Conservation (phyloP, 2,888 invertebrate genomes). For the Hymenopus coronatus region DNA sequence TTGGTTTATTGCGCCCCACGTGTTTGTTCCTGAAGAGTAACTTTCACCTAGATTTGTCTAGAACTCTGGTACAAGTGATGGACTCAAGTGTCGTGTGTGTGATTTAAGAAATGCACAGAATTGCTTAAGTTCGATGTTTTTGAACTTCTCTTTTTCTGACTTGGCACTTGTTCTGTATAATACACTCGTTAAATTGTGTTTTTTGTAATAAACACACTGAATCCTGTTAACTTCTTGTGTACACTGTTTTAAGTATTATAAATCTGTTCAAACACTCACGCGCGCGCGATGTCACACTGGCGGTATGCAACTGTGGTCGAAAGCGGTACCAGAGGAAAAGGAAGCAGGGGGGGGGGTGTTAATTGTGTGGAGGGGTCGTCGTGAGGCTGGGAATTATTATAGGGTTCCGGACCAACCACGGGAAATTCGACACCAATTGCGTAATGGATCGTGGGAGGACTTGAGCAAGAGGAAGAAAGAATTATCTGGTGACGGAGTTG, state of each 20-base stretch:
- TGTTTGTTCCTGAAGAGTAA: not conserved
- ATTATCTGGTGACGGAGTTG: not conserved
- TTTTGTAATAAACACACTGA: no score
- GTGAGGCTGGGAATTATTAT: not conserved
- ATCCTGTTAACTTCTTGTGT: no score
- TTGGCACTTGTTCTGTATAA: no score
- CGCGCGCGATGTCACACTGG: no score
- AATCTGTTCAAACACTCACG: not conserved
- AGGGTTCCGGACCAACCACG: not conserved
- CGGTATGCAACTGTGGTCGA: not conserved
- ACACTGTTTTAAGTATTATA: no score
- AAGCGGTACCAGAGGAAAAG: not conserved
- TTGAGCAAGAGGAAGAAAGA: not conserved
- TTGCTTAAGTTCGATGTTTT: no score
- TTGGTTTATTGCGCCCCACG: not conserved
- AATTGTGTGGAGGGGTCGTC: not conserved
- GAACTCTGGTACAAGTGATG: no score
- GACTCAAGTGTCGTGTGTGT: no score
- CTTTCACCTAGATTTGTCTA: not conserved
- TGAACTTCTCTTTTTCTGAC: no score
- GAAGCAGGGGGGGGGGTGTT: not conserved
- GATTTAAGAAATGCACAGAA: no score
- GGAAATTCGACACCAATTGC: slow-evolving; percentile 7
- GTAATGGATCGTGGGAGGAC: not conserved
- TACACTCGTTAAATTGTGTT: no score